phyloP scores from a whole-genome alignment of 1,140 invertebrate species.

The Asbolus verrucosus region DNA sequence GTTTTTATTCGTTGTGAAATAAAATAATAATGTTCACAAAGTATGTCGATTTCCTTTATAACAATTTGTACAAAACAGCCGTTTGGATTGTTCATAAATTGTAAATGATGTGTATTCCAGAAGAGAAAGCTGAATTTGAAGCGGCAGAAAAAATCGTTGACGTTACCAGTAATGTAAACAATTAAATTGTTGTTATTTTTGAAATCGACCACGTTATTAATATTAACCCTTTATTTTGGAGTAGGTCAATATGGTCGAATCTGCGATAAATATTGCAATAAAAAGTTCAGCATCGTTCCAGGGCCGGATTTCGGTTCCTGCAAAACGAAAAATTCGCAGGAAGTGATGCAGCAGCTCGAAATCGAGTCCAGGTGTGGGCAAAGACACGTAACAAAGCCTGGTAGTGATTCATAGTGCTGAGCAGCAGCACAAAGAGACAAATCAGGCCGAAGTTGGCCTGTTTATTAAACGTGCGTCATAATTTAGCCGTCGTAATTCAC shows the following conservation, averaged over 20 bases:
- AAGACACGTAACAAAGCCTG: too few species aligned
- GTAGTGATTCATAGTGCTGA: constrained; percentile 11
- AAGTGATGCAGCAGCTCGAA: too few species aligned
- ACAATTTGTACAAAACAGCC: too few species aligned
- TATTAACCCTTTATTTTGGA: background rate
- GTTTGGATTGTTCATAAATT: too few species aligned
- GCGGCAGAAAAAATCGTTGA: too few species aligned
- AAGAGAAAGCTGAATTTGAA: too few species aligned
- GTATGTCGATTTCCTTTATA: too few species aligned
- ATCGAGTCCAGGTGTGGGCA: constrained; percentile 11
- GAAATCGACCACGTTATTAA: background rate
- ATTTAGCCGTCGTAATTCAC: constrained; percentile 16
- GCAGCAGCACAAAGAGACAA: constrained; percentile 13
- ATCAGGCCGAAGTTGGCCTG: constrained; percentile 28
- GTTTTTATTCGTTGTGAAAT: too few species aligned
- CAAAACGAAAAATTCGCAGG: background rate
- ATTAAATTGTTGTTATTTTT: background rate
- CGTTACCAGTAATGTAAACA: too few species aligned
- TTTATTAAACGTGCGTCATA: constrained; percentile 8
- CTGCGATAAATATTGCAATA: background rate
- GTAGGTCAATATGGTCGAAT: background rate
- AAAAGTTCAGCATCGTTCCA: too few species aligned
- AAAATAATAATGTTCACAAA: too few species aligned
- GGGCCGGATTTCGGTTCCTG: background rate
- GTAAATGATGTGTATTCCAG: too few species aligned